phyloP scores from a whole-genome alignment of 2,797 vertebrate species.

The Orestias chungarensis region DNA sequence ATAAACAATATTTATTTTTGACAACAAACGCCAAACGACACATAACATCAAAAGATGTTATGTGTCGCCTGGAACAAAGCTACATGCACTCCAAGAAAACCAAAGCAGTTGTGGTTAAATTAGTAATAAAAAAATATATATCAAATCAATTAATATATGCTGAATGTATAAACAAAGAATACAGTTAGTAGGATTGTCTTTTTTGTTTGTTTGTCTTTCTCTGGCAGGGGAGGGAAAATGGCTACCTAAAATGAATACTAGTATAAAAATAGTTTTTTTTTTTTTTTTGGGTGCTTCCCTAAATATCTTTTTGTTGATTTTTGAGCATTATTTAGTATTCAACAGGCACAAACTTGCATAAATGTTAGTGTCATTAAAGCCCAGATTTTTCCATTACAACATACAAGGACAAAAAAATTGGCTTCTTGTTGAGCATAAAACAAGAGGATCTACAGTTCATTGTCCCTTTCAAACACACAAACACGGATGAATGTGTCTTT shows the following conservation, averaged over 20 bases:
- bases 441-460: conserved; percentile 14
- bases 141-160: not conserved
- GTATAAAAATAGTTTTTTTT: no score
- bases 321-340: not conserved
- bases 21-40: no score
- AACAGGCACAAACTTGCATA: not conserved
- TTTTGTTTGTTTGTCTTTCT: not conserved
- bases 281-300: not conserved
- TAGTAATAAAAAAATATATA: not conserved
- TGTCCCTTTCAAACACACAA: conserved; percentile 2
- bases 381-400: not conserved
- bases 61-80: not conserved
- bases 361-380: not conserved
- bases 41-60: no score
- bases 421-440: conserved; percentile 37
- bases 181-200: not conserved
- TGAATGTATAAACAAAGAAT: not conserved
- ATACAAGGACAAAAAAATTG: not conserved
- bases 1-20: no score
- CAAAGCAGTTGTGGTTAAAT: not conserved
- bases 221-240: not conserved
- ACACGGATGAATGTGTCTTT: conserved; percentile 34
- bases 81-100: not conserved
- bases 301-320: not conserved
- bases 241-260: not conserved